These are phyloP conservation scores for Ophion slaviceki DNA, from an alignment of 2,888 invertebrate genomes.

Conservation along the genomic window DNA sequence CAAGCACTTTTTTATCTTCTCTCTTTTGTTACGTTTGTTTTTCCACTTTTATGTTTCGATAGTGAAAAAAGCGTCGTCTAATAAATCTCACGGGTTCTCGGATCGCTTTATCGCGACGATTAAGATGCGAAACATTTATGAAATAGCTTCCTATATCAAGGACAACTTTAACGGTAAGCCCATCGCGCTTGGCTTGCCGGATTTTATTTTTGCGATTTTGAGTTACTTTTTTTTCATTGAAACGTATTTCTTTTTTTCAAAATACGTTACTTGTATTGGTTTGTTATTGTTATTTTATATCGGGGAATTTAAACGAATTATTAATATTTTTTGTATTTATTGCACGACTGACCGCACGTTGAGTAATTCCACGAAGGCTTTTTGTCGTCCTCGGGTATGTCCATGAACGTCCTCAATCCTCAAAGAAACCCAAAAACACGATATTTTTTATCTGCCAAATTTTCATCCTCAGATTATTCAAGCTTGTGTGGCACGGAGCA, in stretches of 20 bases:
- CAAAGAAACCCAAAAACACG: background rate
- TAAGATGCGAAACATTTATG: slow-evolving; percentile 82
- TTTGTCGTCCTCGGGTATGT: background rate
- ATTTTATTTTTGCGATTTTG: slow-evolving; percentile 48
- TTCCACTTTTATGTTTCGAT: slow-evolving; percentile 76
- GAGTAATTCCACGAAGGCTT: background rate
- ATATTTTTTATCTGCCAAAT: background rate
- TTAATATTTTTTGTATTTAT: background rate
- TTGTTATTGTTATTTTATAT: background rate
- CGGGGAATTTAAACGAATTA: background rate
- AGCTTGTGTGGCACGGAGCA: background rate
- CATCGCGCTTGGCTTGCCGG: slow-evolving; percentile 72
- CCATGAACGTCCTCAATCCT: background rate
- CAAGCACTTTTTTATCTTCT: slow-evolving; percentile 23
- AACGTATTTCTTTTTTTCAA: slow-evolving; percentile 23
- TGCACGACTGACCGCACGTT: background rate
- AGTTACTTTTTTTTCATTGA: slow-evolving; percentile 23
- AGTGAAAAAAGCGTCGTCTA: slow-evolving; percentile 79
- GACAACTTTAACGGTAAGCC: slow-evolving; percentile 82
- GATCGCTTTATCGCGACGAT: slow-evolving; percentile 81
- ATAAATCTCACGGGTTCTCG: slow-evolving; percentile 80
- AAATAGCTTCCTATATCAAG: slow-evolving; percentile 83
- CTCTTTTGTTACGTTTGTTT: slow-evolving; percentile 35
- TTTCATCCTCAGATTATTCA: background rate
- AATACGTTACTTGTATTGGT: background rate